Conservation (phyloP, 2,888 invertebrate genomes). For the Lasiommata megera region DNA sequence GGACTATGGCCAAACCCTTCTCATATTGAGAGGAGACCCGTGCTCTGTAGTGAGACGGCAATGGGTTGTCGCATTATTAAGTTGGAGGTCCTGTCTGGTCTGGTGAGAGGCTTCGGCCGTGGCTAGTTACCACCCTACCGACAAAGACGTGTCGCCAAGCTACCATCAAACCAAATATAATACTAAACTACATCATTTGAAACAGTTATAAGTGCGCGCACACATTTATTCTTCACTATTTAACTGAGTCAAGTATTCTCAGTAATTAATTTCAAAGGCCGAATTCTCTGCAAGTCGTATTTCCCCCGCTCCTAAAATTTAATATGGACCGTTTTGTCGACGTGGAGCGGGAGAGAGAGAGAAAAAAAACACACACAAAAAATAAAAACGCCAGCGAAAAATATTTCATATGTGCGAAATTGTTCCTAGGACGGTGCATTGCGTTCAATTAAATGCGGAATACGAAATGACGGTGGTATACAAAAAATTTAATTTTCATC, state of each 20-base stretch:
- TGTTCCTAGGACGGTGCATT: slow-evolving; percentile 27
- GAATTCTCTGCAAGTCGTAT: slow-evolving; percentile 20
- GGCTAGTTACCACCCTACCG: no score
- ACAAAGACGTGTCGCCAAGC: no score
- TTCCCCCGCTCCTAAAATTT: slow-evolving; percentile 27
- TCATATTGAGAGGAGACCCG: no score
- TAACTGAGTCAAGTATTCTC: slow-evolving; percentile 15
- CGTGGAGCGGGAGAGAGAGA: slow-evolving; percentile 8
- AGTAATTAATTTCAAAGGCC: slow-evolving; percentile 22
- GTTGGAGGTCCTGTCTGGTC: no score
- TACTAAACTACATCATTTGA: neutral
- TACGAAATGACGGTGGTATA: slow-evolving; percentile 25
- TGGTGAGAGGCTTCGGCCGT: no score
- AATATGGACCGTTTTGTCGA: slow-evolving; percentile 30
- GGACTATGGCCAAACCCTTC: no score
- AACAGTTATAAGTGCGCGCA: neutral
- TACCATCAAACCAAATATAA: no score
- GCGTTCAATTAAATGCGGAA: slow-evolving; percentile 32
- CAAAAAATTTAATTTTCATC: slow-evolving; percentile 4
- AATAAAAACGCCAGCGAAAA: slow-evolving; percentile 11
- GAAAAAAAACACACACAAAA: slow-evolving; percentile 13
- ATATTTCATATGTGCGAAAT: slow-evolving; percentile 30
- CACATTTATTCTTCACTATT: slow-evolving; percentile 13
- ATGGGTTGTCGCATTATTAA: no score
- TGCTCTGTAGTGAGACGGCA: no score